Conservation (phyloP, 2,113 vertebrate genomes). For the Malaclemys terrapin region DNA sequence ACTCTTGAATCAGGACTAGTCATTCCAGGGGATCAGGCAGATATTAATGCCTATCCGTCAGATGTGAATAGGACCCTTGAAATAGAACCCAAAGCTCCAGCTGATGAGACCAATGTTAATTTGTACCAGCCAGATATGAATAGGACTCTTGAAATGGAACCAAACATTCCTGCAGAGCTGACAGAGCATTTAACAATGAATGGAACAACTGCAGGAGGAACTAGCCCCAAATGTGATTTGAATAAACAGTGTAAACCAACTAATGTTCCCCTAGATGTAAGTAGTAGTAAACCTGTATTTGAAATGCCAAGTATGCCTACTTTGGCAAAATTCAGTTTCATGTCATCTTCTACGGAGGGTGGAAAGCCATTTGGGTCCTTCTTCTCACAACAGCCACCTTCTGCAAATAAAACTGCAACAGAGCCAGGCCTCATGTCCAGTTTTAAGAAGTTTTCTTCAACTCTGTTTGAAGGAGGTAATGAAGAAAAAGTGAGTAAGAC, state of each 20-base stretch:
- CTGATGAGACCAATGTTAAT: neutral
- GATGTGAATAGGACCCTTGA: neutral
- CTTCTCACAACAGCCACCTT: constrained; percentile 81
- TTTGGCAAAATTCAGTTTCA: constrained; percentile 84
- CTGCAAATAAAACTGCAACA: constrained; percentile 64
- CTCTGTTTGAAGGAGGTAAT: constrained; percentile 84
- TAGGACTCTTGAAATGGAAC: neutral
- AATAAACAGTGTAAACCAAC: neutral
- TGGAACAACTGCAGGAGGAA: neutral
- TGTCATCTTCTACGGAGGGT: constrained; percentile 79
- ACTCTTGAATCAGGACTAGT: neutral
- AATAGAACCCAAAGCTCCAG: neutral
- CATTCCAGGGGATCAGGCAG: neutral
- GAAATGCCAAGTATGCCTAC: constrained; percentile 80
- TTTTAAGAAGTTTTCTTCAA: constrained; percentile 88
- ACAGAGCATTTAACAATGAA: neutral
- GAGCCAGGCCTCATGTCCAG: constrained; percentile 85
- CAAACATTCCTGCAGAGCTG: neutral
- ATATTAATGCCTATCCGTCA: neutral
- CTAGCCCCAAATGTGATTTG: neutral
- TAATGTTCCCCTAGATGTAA: constrained; percentile 18
- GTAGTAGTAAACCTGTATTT: constrained; percentile 77
- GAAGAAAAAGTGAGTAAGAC: constrained; percentile 79
- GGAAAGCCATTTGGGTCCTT: constrained; percentile 87
- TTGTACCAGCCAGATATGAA: neutral